phyloP scores from a whole-genome alignment of 1,140 invertebrate species.

The Drosophila navojoa region DNA sequence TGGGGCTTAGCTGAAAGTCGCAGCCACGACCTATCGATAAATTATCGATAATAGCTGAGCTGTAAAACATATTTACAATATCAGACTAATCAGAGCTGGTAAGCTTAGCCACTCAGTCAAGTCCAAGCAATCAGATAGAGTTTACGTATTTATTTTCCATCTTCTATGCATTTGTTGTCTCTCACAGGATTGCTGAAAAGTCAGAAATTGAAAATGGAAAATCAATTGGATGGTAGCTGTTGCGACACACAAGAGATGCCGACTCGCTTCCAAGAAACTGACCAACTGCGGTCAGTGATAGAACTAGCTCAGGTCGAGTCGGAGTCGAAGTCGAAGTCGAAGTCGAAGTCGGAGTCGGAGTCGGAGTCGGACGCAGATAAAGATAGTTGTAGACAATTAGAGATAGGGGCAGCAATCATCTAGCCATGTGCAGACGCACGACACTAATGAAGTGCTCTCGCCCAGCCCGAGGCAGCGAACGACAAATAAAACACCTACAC shows the following conservation, averaged over 20 bases:
- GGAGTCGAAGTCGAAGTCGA: not conserved
- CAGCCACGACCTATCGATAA: too few relatives aligned
- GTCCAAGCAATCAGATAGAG: too few relatives aligned
- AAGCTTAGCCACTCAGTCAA: too few relatives aligned
- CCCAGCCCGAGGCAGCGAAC: not conserved
- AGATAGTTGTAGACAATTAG: conserved; percentile 17
- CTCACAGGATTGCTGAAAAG: conserved; percentile 4
- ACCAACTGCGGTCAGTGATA: conserved; percentile 77
- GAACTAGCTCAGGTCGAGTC: not conserved
- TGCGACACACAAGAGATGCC: conserved; percentile 53
- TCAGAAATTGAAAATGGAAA: conserved; percentile 20
- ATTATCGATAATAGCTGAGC: too few relatives aligned
- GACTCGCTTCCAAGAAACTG: conserved; percentile 66
- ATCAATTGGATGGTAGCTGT: conserved; percentile 37
- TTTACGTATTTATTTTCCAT: too few relatives aligned
- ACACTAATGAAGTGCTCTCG: conserved; percentile 72
- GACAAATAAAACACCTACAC: conserved; percentile 50
- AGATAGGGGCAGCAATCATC: conserved; percentile 3
- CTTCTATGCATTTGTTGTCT: too few relatives aligned
- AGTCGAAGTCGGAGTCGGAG: not conserved
- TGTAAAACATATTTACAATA: too few relatives aligned
- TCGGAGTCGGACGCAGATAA: not conserved
- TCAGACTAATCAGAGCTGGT: too few relatives aligned
- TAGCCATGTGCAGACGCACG: conserved; percentile 44
- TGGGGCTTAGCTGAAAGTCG: not conserved